phyloP scores from a whole-genome alignment of 2,113 vertebrate genomes.

The Pseudonaja textilis region DNA sequence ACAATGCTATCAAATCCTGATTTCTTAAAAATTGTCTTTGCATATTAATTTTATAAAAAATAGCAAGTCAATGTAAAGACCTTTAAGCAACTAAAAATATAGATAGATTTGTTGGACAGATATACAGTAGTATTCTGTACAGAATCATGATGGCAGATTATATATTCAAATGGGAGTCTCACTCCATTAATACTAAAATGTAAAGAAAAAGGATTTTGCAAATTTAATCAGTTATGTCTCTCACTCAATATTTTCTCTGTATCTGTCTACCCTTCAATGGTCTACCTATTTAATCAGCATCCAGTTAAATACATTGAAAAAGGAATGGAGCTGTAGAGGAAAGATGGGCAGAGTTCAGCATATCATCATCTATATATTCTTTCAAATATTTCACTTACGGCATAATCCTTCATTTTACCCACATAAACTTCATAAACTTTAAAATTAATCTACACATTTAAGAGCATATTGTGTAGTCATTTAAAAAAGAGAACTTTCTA shows the following conservation, averaged over 20 bases:
- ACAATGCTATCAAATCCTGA: slow-evolving; percentile 2
- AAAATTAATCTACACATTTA: not conserved
- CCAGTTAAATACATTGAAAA: not conserved
- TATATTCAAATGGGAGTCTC: not conserved
- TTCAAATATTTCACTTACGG: not conserved
- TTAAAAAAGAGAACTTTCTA: not conserved
- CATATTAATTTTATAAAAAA: not conserved
- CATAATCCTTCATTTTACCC: not conserved
- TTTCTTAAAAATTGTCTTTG: not conserved
- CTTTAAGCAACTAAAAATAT: not conserved
- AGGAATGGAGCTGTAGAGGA: not conserved
- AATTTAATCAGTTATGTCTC: not conserved
- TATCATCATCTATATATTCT: not conserved
- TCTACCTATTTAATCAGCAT: not conserved
- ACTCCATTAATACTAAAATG: not conserved
- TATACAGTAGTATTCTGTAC: not conserved
- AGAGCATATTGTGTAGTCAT: not conserved
- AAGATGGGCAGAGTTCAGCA: not conserved
- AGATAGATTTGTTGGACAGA: not conserved
- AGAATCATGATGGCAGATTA: not conserved
- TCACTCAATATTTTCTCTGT: not conserved
- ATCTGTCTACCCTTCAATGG: not conserved
- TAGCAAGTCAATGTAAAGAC: not conserved
- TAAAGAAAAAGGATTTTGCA: not conserved
- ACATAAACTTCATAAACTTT: no score